These are phyloP conservation scores for Eospalax fontanierii DNA, from an alignment of 2,797 vertebrate species.

Conservation along the genomic window DNA sequence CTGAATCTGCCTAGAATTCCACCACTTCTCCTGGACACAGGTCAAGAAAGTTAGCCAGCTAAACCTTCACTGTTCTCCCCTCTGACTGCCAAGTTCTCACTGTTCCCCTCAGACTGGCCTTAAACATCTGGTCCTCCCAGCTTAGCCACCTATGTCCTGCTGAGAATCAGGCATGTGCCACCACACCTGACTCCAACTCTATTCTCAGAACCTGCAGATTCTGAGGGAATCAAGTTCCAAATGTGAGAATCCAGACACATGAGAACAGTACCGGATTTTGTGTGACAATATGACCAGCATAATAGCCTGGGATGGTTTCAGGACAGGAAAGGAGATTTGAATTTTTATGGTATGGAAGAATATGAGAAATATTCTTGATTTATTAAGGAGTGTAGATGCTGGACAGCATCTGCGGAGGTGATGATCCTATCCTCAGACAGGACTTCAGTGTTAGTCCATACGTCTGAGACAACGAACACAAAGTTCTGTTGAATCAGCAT, in stretches of 20 bases:
- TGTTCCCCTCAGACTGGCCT: not conserved
- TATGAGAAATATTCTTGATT: not conserved
- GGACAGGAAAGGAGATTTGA: not conserved
- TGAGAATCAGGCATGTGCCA: not conserved
- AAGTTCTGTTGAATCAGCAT: not conserved
- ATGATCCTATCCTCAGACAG: not conserved
- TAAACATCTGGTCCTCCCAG: not conserved
- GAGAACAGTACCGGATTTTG: slow-evolving; percentile 28
- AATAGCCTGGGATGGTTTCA: not conserved
- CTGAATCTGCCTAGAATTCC: slow-evolving; percentile 21
- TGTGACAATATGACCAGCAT: not conserved
- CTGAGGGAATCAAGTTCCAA: slow-evolving; percentile 23
- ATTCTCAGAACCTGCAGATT: not conserved
- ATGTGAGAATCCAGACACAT: not conserved
- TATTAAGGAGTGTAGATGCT: not conserved
- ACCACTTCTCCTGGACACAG: not conserved
- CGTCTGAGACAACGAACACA: not conserved
- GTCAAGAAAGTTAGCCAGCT: not conserved
- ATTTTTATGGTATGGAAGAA: slow-evolving; percentile 30
- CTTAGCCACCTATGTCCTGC: not conserved
- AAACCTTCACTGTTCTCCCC: not conserved
- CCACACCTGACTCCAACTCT: not conserved
- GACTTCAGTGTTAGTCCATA: not conserved
- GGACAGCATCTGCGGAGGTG: no score
- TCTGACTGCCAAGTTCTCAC: not conserved